phyloP scores from a whole-genome alignment of 2,113 vertebrate species.

The Hipposideros armiger region DNA sequence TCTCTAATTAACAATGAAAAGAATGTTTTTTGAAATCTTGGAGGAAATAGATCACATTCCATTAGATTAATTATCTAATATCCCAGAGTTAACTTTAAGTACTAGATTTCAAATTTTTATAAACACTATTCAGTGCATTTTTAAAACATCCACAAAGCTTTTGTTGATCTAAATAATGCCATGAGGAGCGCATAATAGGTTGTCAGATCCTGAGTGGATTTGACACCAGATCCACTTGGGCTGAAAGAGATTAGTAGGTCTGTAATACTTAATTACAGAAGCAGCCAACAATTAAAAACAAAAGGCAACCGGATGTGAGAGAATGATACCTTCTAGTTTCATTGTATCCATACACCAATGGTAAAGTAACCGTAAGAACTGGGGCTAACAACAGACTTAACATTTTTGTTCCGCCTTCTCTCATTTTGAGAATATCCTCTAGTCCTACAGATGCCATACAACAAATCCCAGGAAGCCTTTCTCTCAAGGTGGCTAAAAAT shows the following conservation, averaged over 20 bases:
- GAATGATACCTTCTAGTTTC: not conserved
- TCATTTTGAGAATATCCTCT: not conserved
- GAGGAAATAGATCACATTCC: conserved; percentile 27
- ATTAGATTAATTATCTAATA: conserved; percentile 61
- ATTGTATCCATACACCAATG: not conserved
- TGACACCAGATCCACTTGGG: not conserved
- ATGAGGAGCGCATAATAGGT: not conserved
- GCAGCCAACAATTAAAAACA: not conserved
- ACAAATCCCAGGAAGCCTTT: not conserved
- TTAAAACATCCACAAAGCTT: not conserved
- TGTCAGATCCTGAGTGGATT: not conserved
- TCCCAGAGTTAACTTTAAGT: conserved; percentile 22
- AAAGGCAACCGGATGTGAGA: not conserved
- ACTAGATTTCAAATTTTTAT: not conserved
- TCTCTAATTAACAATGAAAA: conserved; percentile 53
- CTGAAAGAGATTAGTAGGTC: not conserved
- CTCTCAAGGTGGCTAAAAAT: not conserved
- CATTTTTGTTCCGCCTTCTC: not conserved
- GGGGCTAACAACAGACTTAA: not conserved
- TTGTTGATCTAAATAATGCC: not conserved
- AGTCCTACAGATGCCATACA: not conserved
- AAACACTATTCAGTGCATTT: not conserved
- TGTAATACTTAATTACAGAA: not conserved
- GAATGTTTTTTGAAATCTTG: conserved; percentile 44
- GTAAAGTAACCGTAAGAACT: not conserved